Conservation (phyloP, 2,888 invertebrate genomes). For the Dasysyrphus albostriatus region DNA sequence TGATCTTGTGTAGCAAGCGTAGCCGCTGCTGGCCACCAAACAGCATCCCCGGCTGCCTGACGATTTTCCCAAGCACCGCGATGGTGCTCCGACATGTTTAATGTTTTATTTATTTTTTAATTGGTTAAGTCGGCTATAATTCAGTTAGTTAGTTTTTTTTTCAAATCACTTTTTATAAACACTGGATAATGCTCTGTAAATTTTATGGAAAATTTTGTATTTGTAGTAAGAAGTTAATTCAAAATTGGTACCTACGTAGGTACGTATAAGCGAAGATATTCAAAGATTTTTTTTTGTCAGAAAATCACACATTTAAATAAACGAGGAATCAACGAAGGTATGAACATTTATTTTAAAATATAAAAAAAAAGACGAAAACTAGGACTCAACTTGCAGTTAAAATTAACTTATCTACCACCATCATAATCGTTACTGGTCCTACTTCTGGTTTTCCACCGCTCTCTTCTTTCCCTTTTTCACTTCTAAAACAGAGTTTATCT, state of each 20-base stretch:
- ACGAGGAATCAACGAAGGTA: constrained; percentile 64
- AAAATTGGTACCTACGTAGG: not conserved
- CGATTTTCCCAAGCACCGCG: constrained; percentile 87
- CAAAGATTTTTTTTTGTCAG: not conserved
- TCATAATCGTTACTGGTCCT: constrained; percentile 65
- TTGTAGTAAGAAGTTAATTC: not conserved
- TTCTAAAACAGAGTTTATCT: constrained; percentile 59
- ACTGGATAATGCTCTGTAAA: not conserved
- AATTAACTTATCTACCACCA: constrained; percentile 71
- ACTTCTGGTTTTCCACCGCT: constrained; percentile 44
- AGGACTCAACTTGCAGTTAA: constrained; percentile 71
- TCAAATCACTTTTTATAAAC: constrained; percentile 1
- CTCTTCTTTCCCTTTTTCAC: constrained; percentile 40
- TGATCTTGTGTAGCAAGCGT: constrained; percentile 85
- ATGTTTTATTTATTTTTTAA: constrained; percentile 30
- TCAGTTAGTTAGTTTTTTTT: not conserved
- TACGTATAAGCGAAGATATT: not conserved
- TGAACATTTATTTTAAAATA: constrained; percentile 47
- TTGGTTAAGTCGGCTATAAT: not conserved
- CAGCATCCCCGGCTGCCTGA: constrained; percentile 84
- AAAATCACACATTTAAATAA: constrained; percentile 6
- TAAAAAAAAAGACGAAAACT: constrained; percentile 47
- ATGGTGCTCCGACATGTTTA: constrained; percentile 87
- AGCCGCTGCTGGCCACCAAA: constrained; percentile 85
- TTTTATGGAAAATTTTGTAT: not conserved